Conservation (phyloP, 2,888 invertebrate genomes). For the Xestobium rufovillosum region DNA sequence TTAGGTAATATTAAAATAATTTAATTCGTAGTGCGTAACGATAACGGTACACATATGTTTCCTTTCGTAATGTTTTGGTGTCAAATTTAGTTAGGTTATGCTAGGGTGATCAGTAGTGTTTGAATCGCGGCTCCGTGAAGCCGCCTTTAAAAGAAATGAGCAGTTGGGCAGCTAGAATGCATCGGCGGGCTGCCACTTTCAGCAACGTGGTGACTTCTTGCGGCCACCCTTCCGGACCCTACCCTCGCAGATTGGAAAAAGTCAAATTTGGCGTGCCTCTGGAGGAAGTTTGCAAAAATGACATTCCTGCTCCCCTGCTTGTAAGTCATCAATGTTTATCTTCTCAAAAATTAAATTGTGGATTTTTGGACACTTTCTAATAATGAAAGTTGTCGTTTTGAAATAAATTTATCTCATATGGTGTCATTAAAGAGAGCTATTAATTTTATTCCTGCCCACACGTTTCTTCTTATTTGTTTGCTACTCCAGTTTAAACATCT, state of each 20-base stretch:
- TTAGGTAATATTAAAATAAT: neutral
- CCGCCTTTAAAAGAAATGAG: conserved; percentile 55
- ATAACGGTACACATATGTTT: neutral
- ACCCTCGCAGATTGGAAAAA: conserved; percentile 80
- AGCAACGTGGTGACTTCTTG: conserved; percentile 88
- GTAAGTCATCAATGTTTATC: conserved; percentile 49
- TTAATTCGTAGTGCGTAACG: neutral
- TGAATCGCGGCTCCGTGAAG: conserved; percentile 17
- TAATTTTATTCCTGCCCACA: neutral
- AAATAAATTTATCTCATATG: too few relatives aligned
- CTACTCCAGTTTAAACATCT: too few relatives aligned
- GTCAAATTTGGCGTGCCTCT: conserved; percentile 91
- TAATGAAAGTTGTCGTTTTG: too few relatives aligned
- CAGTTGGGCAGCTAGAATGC: conserved; percentile 89
- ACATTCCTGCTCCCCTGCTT: conserved; percentile 86
- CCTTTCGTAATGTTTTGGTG: conserved; percentile 12
- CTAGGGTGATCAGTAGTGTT: conserved; percentile 28
- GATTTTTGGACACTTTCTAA: conserved; percentile 5
- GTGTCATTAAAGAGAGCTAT: too few relatives aligned
- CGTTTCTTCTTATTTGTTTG: too few relatives aligned
- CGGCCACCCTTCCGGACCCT: conserved; percentile 77
- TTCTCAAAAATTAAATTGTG: too few relatives aligned
- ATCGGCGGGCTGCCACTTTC: conserved; percentile 82
- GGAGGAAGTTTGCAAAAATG: conserved; percentile 90
- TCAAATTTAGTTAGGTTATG: conserved; percentile 34